Percentiles rank a stretch among this genome's conserved stretches.
These are phyloP conservation scores for Zophobas atratus DNA, from an alignment of 1,140 invertebrate species.

Conservation along the genomic window DNA sequence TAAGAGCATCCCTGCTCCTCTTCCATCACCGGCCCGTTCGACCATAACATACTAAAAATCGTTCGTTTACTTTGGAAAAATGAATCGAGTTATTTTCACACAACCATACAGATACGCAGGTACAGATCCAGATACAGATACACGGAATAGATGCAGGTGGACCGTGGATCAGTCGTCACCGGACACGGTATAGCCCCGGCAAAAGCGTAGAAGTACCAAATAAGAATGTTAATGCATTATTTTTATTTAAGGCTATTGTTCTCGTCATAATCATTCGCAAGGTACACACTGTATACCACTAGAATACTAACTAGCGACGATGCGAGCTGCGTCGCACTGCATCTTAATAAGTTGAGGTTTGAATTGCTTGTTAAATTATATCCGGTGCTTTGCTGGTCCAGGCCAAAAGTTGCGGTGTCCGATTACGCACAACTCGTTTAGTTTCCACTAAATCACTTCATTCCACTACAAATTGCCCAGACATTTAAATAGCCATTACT, in stretches of 20 bases:
- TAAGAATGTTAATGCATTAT: constrained; percentile 38
- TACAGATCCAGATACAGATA: not conserved
- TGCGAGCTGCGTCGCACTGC: constrained; percentile 41
- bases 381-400: constrained; percentile 41
- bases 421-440: constrained; percentile 36
- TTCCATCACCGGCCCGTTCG: constrained; percentile 8
- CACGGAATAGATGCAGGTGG: constrained; percentile 26
- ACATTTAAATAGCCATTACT: constrained; percentile 36
- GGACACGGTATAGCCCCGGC: constrained; percentile 25
- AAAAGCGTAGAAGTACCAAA: constrained; percentile 16
- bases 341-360: constrained; percentile 50
- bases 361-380: constrained; percentile 49
- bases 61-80: constrained; percentile 25
- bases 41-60: constrained; percentile 39
- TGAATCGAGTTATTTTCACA: not conserved
- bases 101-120: no score
- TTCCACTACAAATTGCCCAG: constrained; percentile 37
- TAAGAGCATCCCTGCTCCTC: constrained; percentile 16
- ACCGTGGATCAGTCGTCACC: constrained; percentile 29
- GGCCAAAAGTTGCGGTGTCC: constrained; percentile 15
- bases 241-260: constrained; percentile 46
- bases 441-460: constrained; percentile 40
- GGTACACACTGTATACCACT: constrained; percentile 43
- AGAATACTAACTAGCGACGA: constrained; percentile 48
- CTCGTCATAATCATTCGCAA: constrained; percentile 50